phyloP scores from a whole-genome alignment of 2,797 vertebrate species.

The Clarias fuscus region DNA sequence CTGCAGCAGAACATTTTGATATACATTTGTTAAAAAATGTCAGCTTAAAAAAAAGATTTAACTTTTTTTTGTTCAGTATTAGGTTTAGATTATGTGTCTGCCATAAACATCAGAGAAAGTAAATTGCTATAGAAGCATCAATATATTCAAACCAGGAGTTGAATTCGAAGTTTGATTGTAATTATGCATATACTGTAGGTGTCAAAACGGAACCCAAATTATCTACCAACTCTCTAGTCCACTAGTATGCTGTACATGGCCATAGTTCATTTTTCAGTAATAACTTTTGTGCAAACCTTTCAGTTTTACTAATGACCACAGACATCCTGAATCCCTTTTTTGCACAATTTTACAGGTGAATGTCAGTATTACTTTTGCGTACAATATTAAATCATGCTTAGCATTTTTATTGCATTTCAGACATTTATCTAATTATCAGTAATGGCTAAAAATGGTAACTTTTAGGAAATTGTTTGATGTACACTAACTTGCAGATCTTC shows the following conservation, averaged over 20 bases:
- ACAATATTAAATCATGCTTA: background rate
- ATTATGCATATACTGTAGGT: background rate
- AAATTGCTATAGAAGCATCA: background rate
- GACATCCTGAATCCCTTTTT: conserved; percentile 8
- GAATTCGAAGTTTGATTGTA: background rate
- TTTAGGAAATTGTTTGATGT: background rate
- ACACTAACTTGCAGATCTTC: background rate
- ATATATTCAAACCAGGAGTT: background rate
- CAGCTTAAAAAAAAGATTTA: background rate
- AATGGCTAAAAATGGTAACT: background rate
- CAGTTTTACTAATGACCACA: background rate
- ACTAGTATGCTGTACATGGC: background rate
- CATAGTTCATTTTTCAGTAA: background rate
- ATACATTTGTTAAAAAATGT: background rate
- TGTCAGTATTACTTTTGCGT: background rate
- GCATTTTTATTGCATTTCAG: background rate
- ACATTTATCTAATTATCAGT: background rate
- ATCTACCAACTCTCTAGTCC: background rate
- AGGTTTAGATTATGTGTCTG: background rate
- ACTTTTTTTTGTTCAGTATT: background rate
- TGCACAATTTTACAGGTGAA: background rate
- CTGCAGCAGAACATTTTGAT: background rate
- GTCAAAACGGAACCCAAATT: background rate
- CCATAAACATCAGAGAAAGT: background rate
- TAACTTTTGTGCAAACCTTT: background rate